Conservation (phyloP, 2,113 vertebrate species). For the Tricholaema leucomelas region DNA sequence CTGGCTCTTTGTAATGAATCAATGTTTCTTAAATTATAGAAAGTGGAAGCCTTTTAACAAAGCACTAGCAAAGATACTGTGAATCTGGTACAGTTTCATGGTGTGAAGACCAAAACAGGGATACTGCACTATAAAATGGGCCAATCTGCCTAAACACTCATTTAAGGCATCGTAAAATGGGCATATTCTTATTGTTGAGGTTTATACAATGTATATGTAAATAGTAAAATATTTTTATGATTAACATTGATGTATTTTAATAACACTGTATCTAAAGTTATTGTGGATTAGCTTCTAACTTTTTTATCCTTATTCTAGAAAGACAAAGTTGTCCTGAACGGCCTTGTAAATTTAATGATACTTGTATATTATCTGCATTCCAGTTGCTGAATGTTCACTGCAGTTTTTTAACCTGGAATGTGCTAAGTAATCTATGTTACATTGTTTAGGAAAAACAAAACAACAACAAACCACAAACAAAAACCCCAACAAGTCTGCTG, state of each 20-base stretch:
- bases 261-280: constrained; percentile 80
- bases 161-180: constrained; percentile 68
- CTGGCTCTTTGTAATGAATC: constrained; percentile 28
- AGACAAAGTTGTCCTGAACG: constrained; percentile 42
- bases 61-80: constrained; percentile 21
- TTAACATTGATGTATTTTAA: constrained; percentile 91
- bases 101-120: constrained; percentile 78
- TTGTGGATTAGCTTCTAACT: constrained; percentile 77
- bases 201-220: constrained; percentile 85
- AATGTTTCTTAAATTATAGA: background rate
- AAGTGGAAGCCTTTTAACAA: background rate
- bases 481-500: background rate
- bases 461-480: background rate
- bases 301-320: constrained; percentile 76
- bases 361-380: constrained; percentile 75
- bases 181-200: constrained; percentile 73
- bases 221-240: constrained; percentile 96
- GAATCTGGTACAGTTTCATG: constrained; percentile 55
- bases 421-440: constrained; percentile 67
- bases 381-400: constrained; percentile 75
- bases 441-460: constrained; percentile 24
- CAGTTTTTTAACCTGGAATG: constrained; percentile 69
- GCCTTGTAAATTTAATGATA: constrained; percentile 74
- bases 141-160: constrained; percentile 60
- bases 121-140: constrained; percentile 58